Percentiles rank a stretch among this genome's conserved stretches.
phyloP scores from a whole-genome alignment of 35 echinoderm and acorn worm genomes.

The Ophioderma brevispina region DNA sequence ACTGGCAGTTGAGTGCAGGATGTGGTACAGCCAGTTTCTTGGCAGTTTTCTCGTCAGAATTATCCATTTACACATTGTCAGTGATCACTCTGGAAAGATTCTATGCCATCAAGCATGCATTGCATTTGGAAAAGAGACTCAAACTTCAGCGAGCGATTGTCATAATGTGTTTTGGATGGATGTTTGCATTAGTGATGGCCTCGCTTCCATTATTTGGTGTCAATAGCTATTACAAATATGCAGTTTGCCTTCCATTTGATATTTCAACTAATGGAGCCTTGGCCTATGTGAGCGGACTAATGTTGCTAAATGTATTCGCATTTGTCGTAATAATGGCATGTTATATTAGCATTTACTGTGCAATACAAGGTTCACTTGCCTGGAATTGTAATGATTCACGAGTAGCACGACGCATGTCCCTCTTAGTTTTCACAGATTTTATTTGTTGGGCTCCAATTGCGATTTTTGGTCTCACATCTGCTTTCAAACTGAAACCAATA shows the following conservation, averaged over 20 bases:
- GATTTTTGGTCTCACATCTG: conserved; percentile 68
- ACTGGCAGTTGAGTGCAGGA: conserved; percentile 81
- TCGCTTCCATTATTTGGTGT: conserved; percentile 59
- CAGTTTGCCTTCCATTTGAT: conserved; percentile 88
- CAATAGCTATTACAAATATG: conserved; percentile 66
- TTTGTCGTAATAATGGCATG: conserved; percentile 85
- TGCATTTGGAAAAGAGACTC: conserved; percentile 86
- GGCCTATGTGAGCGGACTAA: conserved; percentile 42
- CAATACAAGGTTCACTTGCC: conserved; percentile 87
- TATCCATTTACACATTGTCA: conserved; percentile 89
- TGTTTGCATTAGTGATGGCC: conserved; percentile 69
- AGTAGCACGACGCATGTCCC: conserved; percentile 85
- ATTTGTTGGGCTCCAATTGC: conserved; percentile 93
- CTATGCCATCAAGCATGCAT: conserved; percentile 92
- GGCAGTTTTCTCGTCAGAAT: conserved; percentile 88
- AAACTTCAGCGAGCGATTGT: conserved; percentile 71
- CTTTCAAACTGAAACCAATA: conserved; percentile 61
- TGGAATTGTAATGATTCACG: conserved; percentile 96
- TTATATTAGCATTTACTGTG: conserved; percentile 87
- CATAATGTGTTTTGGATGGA: conserved; percentile 88
- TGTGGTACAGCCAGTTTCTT: conserved; percentile 79
- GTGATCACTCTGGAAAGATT: conserved; percentile 94
- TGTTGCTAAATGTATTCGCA: conserved; percentile 71
- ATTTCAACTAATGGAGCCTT: conserved; percentile 17
- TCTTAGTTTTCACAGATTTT: conserved; percentile 94